These are phyloP conservation scores for Rhynchotus rufescens DNA, from an alignment of 2,797 vertebrate species.

Conservation along the genomic window DNA sequence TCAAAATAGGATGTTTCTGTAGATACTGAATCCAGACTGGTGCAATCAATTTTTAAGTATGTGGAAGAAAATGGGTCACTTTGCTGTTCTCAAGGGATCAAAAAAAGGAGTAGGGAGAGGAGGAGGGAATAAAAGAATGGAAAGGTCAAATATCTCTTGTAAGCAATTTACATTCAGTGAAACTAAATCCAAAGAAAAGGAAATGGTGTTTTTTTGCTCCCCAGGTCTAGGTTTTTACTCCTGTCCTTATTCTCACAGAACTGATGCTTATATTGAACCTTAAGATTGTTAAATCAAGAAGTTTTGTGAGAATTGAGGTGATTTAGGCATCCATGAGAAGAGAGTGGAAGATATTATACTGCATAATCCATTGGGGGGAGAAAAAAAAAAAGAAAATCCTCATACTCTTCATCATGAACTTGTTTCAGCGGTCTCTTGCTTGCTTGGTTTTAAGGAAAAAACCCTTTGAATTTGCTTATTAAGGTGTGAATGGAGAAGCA, in stretches of 20 bases:
- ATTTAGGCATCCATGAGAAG: background rate
- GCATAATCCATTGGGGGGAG: too few species aligned
- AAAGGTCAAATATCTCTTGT: constrained; percentile 53
- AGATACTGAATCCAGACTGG: background rate
- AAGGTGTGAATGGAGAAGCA: background rate
- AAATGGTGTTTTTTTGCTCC: background rate
- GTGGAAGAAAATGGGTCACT: background rate
- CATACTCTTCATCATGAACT: background rate
- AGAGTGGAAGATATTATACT: background rate
- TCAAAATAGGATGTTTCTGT: background rate
- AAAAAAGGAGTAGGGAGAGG: background rate
- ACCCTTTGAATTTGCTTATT: background rate
- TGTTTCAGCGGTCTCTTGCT: background rate
- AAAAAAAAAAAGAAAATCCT: background rate
- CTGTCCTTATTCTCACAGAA: constrained; percentile 33
- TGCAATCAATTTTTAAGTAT: background rate
- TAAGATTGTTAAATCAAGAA: background rate
- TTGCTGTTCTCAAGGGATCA: background rate
- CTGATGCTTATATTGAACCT: constrained; percentile 9
- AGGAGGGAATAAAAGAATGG: background rate
- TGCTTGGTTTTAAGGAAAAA: background rate
- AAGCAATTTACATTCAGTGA: background rate
- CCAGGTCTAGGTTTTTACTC: constrained; percentile 46
- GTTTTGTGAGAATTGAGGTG: background rate
- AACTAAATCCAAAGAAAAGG: constrained; percentile 58